A percentile compares a stretch with the other conserved stretches of the same genome.
These are phyloP conservation scores for Forficula auricularia DNA, from an alignment of 1,140 invertebrate genomes.

Conservation along the genomic window DNA sequence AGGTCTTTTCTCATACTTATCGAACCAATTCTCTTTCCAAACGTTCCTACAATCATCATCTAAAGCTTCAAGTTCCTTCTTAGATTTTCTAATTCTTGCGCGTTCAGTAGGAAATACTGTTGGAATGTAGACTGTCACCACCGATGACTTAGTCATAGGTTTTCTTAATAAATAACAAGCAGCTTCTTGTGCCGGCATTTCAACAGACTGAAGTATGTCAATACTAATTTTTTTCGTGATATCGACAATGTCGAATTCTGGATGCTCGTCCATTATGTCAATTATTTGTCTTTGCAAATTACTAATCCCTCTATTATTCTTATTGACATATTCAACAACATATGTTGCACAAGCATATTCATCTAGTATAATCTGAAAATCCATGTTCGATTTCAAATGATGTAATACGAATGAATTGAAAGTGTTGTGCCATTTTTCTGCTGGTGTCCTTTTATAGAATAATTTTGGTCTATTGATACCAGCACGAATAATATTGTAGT, in stretches of 20 bases:
- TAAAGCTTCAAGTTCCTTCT: too few relatives aligned
- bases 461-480: too few relatives aligned
- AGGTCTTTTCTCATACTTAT: too few relatives aligned
- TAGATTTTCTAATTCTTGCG: constrained; percentile 17
- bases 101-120: constrained; percentile 23
- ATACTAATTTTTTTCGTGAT: constrained; percentile 18
- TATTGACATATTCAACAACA: constrained; percentile 24
- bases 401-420: too few relatives aligned
- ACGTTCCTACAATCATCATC: too few relatives aligned
- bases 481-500: too few relatives aligned
- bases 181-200: constrained; percentile 19
- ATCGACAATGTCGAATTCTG: constrained; percentile 21
- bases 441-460: too few relatives aligned
- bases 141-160: constrained; percentile 17
- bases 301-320: constrained; percentile 22
- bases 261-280: constrained; percentile 21
- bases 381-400: too few relatives aligned
- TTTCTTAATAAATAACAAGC: constrained; percentile 18
- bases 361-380: too few relatives aligned
- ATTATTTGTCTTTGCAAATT: constrained; percentile 22
- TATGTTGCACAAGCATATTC: too few relatives aligned
- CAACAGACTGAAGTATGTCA: constrained; percentile 14
- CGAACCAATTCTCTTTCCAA: too few relatives aligned
- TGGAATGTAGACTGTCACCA: constrained; percentile 16
- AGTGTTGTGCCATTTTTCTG: too few relatives aligned